phyloP scores from a whole-genome alignment of 1,140 invertebrate genomes.

The Cheumatopsyche charites region DNA sequence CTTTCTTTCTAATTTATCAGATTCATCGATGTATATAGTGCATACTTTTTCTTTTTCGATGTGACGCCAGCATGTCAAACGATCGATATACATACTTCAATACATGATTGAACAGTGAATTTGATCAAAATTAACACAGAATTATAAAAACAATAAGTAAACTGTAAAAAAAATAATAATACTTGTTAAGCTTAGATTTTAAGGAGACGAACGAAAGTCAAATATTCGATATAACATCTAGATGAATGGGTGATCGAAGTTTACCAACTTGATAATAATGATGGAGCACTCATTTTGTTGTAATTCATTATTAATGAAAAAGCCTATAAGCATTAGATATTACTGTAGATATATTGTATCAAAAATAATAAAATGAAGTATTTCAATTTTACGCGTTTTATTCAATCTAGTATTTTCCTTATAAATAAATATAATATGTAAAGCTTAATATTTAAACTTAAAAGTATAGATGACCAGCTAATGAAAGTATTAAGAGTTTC shows the following conservation, averaged over 20 bases:
- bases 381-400: background rate
- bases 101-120: background rate
- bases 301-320: conserved; percentile 24
- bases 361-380: conserved; percentile 22
- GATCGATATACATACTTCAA: background rate
- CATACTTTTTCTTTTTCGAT: background rate
- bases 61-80: conserved; percentile 19
- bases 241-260: no score
- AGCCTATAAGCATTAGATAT: conserved; percentile 23
- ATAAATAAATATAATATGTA: background rate
- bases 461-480: background rate
- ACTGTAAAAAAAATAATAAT: conserved; percentile 19
- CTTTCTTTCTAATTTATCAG: no score
- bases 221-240: no score
- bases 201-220: no score
- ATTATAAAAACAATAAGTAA: conserved; percentile 9
- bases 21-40: no score
- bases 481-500: conserved; percentile 1
- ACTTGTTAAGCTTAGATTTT: background rate
- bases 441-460: background rate
- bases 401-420: background rate
- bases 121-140: conserved; percentile 4
- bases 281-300: conserved; percentile 24
- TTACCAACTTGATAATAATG: background rate
- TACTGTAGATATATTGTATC: conserved; percentile 27